Evolutionary conservation across 1,140 invertebrate species (phyloP).

Genomic region (Calephelis nemesis): DNA sequence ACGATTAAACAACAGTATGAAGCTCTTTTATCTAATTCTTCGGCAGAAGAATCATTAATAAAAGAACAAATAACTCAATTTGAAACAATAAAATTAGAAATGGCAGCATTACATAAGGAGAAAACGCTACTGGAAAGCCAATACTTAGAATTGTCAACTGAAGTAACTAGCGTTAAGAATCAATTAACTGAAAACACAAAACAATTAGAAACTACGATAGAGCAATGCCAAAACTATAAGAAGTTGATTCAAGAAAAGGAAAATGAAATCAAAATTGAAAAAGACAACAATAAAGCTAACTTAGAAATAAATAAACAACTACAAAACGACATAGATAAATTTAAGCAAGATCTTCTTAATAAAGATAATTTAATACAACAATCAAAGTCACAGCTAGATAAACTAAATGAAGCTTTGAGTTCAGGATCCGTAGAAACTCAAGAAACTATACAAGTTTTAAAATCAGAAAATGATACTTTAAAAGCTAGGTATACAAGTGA

Average conservation of each 20-base stretch:
- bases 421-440: conserved; percentile 47
- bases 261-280: conserved; percentile 70
- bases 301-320: conserved; percentile 49
- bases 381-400: conserved; percentile 47
- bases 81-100: conserved; percentile 60
- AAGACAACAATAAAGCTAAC: conserved; percentile 72
- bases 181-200: conserved; percentile 41
- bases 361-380: conserved; percentile 49
- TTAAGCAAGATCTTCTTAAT: conserved; percentile 49
- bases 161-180: conserved; percentile 69
- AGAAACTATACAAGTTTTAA: conserved; percentile 43
- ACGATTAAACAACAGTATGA: conserved; percentile 68
- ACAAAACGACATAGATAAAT: conserved; percentile 49
- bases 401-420: conserved; percentile 48
- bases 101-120: conserved; percentile 47
- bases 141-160: conserved; percentile 56
- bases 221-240: conserved; percentile 44
- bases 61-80: conserved; percentile 64
- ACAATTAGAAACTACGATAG: conserved; percentile 47
- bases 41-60: conserved; percentile 62
- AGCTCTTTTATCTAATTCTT: conserved; percentile 62
- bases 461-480: conserved; percentile 55
- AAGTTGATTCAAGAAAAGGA: conserved; percentile 61
- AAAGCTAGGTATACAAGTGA: conserved; percentile 57
- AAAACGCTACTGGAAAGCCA: conserved; percentile 56